phyloP scores from a whole-genome alignment of 2,113 vertebrate genomes.

The Pao palembangensis region DNA sequence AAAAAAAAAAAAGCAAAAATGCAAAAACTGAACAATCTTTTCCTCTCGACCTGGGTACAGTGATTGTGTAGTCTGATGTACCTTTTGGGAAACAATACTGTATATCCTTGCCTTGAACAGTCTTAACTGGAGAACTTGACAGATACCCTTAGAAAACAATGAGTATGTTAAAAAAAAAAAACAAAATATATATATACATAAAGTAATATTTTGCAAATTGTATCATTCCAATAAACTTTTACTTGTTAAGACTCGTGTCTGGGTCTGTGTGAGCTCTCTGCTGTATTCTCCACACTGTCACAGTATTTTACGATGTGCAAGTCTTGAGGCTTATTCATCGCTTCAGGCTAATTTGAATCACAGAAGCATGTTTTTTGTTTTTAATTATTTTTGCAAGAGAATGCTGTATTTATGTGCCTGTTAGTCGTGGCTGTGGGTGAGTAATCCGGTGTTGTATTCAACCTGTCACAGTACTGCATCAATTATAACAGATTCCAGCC shows the following conservation, averaged over 20 bases:
- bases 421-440: too few relatives aligned
- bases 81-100: conserved; percentile 80
- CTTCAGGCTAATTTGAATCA: too few relatives aligned
- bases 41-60: conserved; percentile 77
- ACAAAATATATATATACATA: conserved; percentile 55
- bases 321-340: neutral
- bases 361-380: too few relatives aligned
- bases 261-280: conserved; percentile 42
- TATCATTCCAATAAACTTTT: conserved; percentile 88
- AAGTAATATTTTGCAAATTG: conserved; percentile 86
- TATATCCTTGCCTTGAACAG: conserved; percentile 83
- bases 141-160: conserved; percentile 80
- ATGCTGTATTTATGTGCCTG: too few relatives aligned
- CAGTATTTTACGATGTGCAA: neutral
- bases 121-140: conserved; percentile 83
- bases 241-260: conserved; percentile 78
- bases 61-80: conserved; percentile 81
- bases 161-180: conserved; percentile 73
- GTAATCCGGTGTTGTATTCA: too few relatives aligned
- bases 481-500: too few relatives aligned
- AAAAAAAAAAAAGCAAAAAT: conserved; percentile 49
- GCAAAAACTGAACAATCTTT: conserved; percentile 71
- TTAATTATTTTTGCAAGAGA: too few relatives aligned
- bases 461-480: too few relatives aligned
- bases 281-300: conserved; percentile 7